Percentiles rank a stretch among this genome's conserved stretches.
These are phyloP conservation scores for Temnothorax rugatulus DNA, from an alignment of 2,888 invertebrate species.

Conservation along the genomic window DNA sequence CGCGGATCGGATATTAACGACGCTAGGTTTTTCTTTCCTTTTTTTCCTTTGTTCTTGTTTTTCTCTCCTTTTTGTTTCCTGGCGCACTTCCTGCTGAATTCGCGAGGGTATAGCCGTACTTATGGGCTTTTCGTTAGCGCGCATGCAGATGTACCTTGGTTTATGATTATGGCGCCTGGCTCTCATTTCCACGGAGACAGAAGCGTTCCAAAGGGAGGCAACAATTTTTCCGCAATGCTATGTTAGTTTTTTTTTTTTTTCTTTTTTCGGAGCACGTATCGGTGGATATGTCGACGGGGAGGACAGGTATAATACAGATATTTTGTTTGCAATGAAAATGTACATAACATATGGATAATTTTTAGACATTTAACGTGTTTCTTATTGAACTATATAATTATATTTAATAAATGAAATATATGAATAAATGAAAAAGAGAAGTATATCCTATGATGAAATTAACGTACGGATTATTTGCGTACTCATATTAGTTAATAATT, in stretches of 20 bases:
- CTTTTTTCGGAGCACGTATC: slow-evolving; percentile 3
- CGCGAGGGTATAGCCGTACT: slow-evolving; percentile 34
- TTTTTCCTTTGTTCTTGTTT: background rate
- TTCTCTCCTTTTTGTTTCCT: slow-evolving; percentile 18
- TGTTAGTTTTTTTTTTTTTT: slow-evolving; percentile 16
- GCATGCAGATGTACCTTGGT: slow-evolving; percentile 53
- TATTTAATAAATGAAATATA: background rate
- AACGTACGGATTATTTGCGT: background rate
- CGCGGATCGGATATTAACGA: slow-evolving; percentile 48
- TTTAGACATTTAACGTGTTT: background rate
- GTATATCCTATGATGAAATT: background rate
- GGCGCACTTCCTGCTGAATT: slow-evolving; percentile 32
- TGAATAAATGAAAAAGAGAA: background rate
- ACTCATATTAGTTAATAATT: background rate
- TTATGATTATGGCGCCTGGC: slow-evolving; percentile 41
- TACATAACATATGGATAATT: background rate
- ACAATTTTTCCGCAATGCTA: slow-evolving; percentile 4
- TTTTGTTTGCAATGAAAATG: background rate
- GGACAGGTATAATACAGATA: slow-evolving; percentile 1
- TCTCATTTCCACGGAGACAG: slow-evolving; percentile 44
- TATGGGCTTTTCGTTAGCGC: slow-evolving; percentile 57
- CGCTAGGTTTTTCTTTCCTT: background rate
- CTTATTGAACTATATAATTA: background rate
- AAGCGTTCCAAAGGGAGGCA: slow-evolving; percentile 10
- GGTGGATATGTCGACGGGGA: background rate